Conservation (phyloP, 2,888 invertebrate species). For the Nomada ferruginata region DNA sequence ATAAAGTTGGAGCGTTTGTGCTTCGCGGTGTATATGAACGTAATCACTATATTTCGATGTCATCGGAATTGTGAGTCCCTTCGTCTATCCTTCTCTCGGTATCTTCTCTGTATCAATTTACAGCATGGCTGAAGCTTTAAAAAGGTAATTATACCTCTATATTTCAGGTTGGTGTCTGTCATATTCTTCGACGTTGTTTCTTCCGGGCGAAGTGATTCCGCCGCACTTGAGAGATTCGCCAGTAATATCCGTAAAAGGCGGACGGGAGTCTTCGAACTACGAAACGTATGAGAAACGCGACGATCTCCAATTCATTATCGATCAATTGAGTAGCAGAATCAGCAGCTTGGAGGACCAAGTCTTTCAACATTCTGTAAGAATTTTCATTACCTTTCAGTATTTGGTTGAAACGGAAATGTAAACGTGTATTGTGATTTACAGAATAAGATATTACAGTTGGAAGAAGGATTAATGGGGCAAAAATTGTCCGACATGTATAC, state of each 20-base stretch:
- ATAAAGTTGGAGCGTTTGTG: constrained; percentile 74
- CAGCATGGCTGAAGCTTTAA: constrained; percentile 14
- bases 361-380: constrained; percentile 65
- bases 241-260: neutral
- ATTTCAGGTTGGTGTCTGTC: constrained; percentile 76
- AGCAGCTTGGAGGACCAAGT: constrained; percentile 71
- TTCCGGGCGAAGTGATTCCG: constrained; percentile 7
- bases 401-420: too few species aligned
- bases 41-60: constrained; percentile 59
- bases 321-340: constrained; percentile 72
- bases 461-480: constrained; percentile 62
- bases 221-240: neutral
- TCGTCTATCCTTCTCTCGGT: constrained; percentile 84
- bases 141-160: constrained; percentile 16
- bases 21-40: constrained; percentile 72
- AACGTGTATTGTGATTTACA: constrained; percentile 44
- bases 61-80: constrained; percentile 82
- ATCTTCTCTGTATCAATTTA: constrained; percentile 70
- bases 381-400: neutral
- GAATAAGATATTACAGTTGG: constrained; percentile 70
- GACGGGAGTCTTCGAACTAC: constrained; percentile 11
- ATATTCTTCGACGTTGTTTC: constrained; percentile 44
- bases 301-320: constrained; percentile 63
- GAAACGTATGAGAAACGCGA: constrained; percentile 42
- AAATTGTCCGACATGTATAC: constrained; percentile 54